Base-by-base conservation (phyloP, 2,797 vertebrate species). In the Chelonia mydas region DNA sequence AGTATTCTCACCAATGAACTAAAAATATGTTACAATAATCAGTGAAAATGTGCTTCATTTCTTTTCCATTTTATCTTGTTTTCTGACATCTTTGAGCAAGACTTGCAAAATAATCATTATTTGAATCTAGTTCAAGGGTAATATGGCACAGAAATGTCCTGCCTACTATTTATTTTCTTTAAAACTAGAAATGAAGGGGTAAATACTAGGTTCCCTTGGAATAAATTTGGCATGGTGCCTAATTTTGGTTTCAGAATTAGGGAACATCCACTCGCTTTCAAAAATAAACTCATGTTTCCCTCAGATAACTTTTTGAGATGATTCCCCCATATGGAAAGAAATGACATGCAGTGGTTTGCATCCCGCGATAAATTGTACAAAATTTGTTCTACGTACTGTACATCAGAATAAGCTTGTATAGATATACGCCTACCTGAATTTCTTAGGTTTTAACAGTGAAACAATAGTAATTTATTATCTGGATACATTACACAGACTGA, bases 331-430 rank as follows among this genome's bases (percentile, higher is more conserved):
- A 37, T 7, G 16, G 54, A 81, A 85, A 57, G 54, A 93, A 37
- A 28, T 81, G 51, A 7, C 47, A 10, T 72, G 33, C 17, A 5
- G 25, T 91, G 16, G 55, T 88, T 88, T 50, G 10, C 33, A 51
- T 88, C 2, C 12, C 90, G 1, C 93, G 89, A 15, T 33, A 83
- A 81, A 7, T 57, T 27, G 76, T 83, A 21, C 11, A 4, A 79
- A 82, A 80, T 79, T 84, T 88, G 37, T 78, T 94, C 7, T 85
- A 10, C 91, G 96, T 93, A 27, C 31, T 93, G 10, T 82, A 61
- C 3, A n/a, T 7, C 68, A 89, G 92, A 90, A 47, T 77, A 95
- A 83, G 49, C 84, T 95, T 91, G 87, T 49, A 47, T 90, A 84
- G 33, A 55, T 45, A 11, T 49, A 89, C 27, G 49, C 27, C 87